A percentile compares a stretch with the other conserved stretches of the same genome.
These are phyloP conservation scores for Hydrophis major DNA, from an alignment of 2,797 vertebrate species.

Conservation along the genomic window DNA sequence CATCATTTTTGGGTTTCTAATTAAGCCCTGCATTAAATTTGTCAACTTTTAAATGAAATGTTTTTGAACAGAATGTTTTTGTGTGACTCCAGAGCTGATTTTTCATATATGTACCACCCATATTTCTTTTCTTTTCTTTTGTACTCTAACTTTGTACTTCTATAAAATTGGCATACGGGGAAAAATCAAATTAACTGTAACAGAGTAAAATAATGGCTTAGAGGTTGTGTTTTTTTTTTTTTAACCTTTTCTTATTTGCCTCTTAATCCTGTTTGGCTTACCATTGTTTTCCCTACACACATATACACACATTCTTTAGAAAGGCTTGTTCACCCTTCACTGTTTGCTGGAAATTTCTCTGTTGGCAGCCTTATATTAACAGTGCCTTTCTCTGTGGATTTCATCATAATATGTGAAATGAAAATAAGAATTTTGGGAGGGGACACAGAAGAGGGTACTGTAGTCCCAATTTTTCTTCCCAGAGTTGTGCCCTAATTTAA, in stretches of 20 bases:
- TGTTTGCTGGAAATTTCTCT: constrained; percentile 9
- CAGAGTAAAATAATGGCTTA: background rate
- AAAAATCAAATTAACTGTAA: constrained; percentile 19
- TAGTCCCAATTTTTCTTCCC: background rate
- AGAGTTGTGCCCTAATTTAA: constrained; percentile 26
- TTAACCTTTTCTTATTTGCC: background rate
- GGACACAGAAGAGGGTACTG: background rate
- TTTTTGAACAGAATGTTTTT: constrained; percentile 12
- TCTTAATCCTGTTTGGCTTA: background rate
- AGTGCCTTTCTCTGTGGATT: constrained; percentile 2
- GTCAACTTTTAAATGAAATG: background rate
- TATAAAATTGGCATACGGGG: constrained; percentile 31
- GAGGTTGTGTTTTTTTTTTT: background rate
- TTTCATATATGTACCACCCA: background rate
- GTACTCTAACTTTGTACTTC: constrained; percentile 27
- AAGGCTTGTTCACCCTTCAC: background rate
- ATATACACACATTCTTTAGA: background rate
- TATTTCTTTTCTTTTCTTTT: constrained; percentile 21
- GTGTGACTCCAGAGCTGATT: constrained; percentile 11
- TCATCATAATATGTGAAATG: background rate
- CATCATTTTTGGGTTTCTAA: background rate
- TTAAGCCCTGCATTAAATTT: background rate
- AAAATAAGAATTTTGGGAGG: background rate
- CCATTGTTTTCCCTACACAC: background rate
- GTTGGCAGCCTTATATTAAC: background rate